These are phyloP conservation scores for Eupithecia subumbrata DNA, from an alignment of 2,888 invertebrate genomes.

Conservation along the genomic window DNA sequence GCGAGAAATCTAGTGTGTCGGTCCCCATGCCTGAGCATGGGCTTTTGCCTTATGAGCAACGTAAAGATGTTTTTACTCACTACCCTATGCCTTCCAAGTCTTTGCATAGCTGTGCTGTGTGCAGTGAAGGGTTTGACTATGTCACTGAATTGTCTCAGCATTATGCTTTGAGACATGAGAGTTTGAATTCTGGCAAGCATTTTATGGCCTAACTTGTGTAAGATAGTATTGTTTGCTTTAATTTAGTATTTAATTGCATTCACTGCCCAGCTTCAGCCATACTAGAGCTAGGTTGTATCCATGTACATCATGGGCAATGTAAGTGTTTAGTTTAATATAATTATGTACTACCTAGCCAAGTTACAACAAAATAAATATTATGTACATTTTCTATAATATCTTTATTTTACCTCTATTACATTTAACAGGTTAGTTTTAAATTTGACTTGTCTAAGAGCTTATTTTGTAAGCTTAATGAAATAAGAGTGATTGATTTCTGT, in stretches of 20 bases:
- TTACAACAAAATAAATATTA: neutral
- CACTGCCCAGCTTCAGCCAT: neutral
- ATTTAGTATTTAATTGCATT: neutral
- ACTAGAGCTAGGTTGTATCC: neutral
- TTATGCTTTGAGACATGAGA: conserved; percentile 65
- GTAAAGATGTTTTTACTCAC: conserved; percentile 59
- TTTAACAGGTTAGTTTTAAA: neutral
- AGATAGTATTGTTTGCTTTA: neutral
- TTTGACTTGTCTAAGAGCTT: neutral
- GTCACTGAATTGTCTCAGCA: conserved; percentile 65
- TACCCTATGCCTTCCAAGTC: conserved; percentile 45
- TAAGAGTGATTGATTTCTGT: neutral
- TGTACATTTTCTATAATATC: neutral
- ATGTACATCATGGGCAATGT: neutral
- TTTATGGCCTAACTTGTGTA: conserved; percentile 35
- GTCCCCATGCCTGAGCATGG: conserved; percentile 51
- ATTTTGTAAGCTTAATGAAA: neutral
- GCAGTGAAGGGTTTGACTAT: conserved; percentile 68
- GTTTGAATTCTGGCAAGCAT: conserved; percentile 45
- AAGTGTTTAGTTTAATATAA: neutral
- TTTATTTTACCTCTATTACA: neutral
- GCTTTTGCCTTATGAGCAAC: conserved; percentile 52
- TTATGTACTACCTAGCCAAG: neutral
- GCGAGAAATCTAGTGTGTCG: conserved; percentile 53
- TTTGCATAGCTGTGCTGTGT: conserved; percentile 62